A percentile compares a stretch with the other conserved stretches of the same genome.
These are phyloP conservation scores for Macroglossus sobrinus DNA, from an alignment of 2,113 vertebrate genomes.

Conservation along the genomic window DNA sequence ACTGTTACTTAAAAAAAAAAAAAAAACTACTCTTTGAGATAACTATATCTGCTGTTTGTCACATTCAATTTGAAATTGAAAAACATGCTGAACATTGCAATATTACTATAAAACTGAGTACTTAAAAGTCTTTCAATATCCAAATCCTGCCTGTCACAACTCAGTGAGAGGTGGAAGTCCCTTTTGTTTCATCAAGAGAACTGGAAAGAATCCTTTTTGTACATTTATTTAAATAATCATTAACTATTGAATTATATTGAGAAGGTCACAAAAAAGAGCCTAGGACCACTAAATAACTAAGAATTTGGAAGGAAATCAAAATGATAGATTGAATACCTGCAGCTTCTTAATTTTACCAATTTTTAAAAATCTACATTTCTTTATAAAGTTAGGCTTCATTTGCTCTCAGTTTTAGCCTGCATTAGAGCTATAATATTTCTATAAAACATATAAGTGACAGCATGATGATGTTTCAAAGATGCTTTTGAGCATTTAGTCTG, in stretches of 20 bases:
- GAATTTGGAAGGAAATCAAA: not conserved
- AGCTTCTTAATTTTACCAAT: not conserved
- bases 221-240: not conserved
- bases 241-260: not conserved
- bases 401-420: not conserved
- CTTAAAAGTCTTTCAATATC: not conserved
- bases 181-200: not conserved
- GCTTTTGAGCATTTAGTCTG: not conserved
- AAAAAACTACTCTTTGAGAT: not conserved
- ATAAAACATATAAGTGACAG: not conserved
- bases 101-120: not conserved
- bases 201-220: not conserved
- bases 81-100: not conserved
- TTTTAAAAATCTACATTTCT: not conserved
- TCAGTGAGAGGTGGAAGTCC: accelerated
- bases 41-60: not conserved
- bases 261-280: not conserved
- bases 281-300: not conserved
- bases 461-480: not conserved
- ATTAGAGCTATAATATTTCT: not conserved
- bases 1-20: not conserved
- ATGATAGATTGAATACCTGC: not conserved
- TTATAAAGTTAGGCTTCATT: not conserved
- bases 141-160: not conserved
- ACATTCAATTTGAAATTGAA: not conserved